phyloP scores from a whole-genome alignment of 2,113 vertebrate genomes.

The Heterotilapia buettikoferi region DNA sequence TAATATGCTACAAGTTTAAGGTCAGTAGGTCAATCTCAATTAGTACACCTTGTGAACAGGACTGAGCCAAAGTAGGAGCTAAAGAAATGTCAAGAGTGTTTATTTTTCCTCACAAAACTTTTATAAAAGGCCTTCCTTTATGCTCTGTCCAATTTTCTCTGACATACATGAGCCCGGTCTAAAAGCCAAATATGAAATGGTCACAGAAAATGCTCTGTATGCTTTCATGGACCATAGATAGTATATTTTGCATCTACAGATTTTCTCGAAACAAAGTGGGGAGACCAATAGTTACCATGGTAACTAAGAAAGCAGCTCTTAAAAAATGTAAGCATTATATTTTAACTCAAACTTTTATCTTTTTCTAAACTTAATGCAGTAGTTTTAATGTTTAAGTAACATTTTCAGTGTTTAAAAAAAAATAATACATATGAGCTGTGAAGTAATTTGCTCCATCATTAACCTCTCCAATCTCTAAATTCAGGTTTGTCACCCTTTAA shows the following conservation, averaged over 20 bases:
- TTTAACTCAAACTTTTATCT: accelerated
- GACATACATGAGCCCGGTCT: neutral
- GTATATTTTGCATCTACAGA: neutral
- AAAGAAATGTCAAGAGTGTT: neutral
- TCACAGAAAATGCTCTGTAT: neutral
- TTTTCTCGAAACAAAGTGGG: neutral
- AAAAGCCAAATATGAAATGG: neutral
- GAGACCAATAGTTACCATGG: neutral
- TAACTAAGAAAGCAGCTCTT: neutral
- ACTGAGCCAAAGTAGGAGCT: neutral
- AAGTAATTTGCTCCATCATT: neutral
- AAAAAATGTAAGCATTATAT: neutral
- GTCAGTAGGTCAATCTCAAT: neutral
- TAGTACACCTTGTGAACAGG: neutral
- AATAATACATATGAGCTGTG: neutral
- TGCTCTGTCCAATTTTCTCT: neutral
- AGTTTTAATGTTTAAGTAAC: neutral
- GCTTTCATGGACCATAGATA: neutral
- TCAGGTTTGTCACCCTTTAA: neutral
- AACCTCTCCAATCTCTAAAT: neutral
- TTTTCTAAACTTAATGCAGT: neutral
- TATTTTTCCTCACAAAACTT: neutral
- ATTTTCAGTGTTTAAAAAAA: neutral
- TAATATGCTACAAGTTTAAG: neutral
- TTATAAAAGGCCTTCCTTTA: neutral